Conservation (phyloP, 2,888 invertebrate genomes). For the Coelopa pilipes region DNA sequence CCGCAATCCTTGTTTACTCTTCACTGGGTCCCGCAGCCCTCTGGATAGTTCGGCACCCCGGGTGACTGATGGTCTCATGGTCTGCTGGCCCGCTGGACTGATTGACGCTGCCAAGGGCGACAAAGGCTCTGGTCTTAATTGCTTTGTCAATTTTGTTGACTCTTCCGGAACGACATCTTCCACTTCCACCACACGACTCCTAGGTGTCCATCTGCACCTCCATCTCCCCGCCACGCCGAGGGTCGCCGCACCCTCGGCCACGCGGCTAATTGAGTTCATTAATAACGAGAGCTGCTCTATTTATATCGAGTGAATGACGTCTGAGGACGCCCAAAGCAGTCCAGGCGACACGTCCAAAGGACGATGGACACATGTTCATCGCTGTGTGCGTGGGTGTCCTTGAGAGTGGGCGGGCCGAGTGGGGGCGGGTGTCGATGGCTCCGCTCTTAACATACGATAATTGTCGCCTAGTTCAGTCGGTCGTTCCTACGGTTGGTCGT, state of each 20-base stretch:
- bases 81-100: no score
- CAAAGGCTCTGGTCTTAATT: slow-evolving; percentile 7
- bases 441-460: slow-evolving; percentile 13
- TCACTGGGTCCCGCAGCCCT: no score
- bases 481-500: no score
- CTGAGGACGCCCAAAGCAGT: not conserved
- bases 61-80: not conserved
- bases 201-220: no score
- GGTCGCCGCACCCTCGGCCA: not conserved
- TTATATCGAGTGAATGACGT: slow-evolving; percentile 19
- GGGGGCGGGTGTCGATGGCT: not conserved
- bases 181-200: not conserved
- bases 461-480: slow-evolving; percentile 22
- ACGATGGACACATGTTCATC: slow-evolving; percentile 9
- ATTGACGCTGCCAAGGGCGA: slow-evolving; percentile 16
- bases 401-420: not conserved
- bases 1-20: no score
- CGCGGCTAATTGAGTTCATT: slow-evolving; percentile 18
- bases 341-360: not conserved
- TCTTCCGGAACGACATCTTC: no score
- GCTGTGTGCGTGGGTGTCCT: not conserved
- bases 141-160: not conserved
- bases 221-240: not conserved
- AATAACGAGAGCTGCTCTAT: slow-evolving; percentile 17
- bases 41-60: not conserved